Percentiles rank a stretch among this genome's conserved stretches.
These are phyloP conservation scores for Typhlichthys eigenmanni DNA, from an alignment of 2,797 vertebrate species.

Conservation along the genomic window DNA sequence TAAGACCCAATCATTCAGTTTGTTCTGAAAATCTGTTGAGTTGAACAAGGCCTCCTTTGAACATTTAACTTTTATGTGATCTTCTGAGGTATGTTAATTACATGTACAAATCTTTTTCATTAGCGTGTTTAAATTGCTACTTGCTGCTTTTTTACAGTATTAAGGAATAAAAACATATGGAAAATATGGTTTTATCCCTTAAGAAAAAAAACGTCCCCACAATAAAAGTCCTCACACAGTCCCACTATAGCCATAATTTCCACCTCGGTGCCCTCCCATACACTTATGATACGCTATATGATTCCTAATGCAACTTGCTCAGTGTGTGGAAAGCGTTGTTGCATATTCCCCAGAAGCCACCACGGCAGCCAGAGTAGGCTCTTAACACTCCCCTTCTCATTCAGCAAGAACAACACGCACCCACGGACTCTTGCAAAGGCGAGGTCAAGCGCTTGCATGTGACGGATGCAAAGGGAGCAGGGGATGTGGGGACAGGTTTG, in stretches of 20 bases:
- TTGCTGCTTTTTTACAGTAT: too few relatives aligned
- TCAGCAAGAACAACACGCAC: constrained; percentile 43
- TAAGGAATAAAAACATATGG: too few relatives aligned
- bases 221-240: neutral
- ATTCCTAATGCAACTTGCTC: constrained; percentile 48
- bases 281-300: constrained; percentile 23
- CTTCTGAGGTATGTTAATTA: too few relatives aligned
- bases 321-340: constrained; percentile 39
- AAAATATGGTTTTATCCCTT: too few relatives aligned
- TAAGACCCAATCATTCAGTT: constrained; percentile 25
- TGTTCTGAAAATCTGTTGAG: constrained; percentile 8
- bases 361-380: constrained; percentile 17
- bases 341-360: constrained; percentile 19
- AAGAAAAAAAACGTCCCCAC: too few relatives aligned
- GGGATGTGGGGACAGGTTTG: neutral
- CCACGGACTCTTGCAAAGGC: constrained; percentile 1
- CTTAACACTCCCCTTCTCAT: constrained; percentile 27
- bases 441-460: neutral
- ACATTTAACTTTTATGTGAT: too few relatives aligned
- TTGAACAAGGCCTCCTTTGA: constrained; percentile 19
- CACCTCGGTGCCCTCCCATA: constrained; percentile 12
- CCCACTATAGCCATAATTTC: constrained; percentile 18
- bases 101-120: too few relatives aligned
- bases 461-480: neutral
- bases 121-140: too few relatives aligned